A percentile compares a stretch with the other conserved stretches of the same genome.
Evolutionary conservation across 1,140 invertebrate genomes (phyloP).

Genomic region (Drosophila yakuba): DNA sequence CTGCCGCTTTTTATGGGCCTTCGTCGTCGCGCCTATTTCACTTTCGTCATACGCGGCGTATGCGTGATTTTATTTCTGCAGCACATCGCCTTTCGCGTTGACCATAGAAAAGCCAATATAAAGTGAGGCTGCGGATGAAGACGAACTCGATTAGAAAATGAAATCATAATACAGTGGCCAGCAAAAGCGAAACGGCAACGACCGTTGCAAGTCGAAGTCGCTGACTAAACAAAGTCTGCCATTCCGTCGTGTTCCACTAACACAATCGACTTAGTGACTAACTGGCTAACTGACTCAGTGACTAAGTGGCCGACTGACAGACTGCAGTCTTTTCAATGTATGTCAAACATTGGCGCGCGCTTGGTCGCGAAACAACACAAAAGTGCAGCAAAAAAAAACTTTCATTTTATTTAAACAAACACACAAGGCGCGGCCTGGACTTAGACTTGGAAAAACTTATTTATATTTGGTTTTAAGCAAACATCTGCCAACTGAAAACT

Average conservation of each 20-base stretch:
- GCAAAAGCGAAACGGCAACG: conserved; percentile 72
- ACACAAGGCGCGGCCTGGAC: conserved; percentile 74
- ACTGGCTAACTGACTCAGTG: conserved; percentile 10
- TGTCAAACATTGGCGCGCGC: conserved; percentile 76
- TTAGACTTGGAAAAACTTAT: conserved; percentile 75
- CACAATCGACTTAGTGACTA: conserved; percentile 32
- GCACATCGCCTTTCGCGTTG: conserved; percentile 41
- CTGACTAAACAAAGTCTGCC: conserved; percentile 69
- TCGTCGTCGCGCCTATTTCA: conserved; percentile 56
- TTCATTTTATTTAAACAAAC: conserved; percentile 83
- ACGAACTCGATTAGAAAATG: conserved; percentile 69
- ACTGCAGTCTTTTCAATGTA: conserved; percentile 65
- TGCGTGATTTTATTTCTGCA: conserved; percentile 72
- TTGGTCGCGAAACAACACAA: conserved; percentile 39
- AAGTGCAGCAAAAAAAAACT: conserved; percentile 71
- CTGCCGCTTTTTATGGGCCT: conserved; percentile 43
- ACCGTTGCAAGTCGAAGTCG: conserved; percentile 60
- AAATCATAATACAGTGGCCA: conserved; percentile 60
- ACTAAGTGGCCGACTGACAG: conserved; percentile 37
- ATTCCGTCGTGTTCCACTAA: conserved; percentile 45
- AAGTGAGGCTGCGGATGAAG: conserved; percentile 49
- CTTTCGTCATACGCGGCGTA: conserved; percentile 74
- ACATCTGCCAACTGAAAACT: conserved; percentile 44
- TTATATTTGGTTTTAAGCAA: conserved; percentile 77
- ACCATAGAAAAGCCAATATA: conserved; percentile 60